Percentiles rank a stretch among this genome's conserved stretches.
Conservation (phyloP, 2,113 vertebrate genomes). For the Donacobius atricapilla region DNA sequence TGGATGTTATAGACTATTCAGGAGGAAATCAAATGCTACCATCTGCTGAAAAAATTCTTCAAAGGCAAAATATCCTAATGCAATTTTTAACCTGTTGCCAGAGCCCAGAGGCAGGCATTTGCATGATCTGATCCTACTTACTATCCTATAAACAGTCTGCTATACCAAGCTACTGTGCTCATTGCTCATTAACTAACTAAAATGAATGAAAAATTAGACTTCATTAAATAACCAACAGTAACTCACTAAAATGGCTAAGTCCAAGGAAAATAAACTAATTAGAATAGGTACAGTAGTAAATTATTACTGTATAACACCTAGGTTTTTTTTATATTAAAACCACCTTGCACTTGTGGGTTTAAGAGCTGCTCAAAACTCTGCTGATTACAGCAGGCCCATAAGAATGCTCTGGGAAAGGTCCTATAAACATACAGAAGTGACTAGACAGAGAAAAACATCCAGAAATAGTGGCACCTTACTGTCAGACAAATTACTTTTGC, state of each 20-base stretch:
- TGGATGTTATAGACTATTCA: neutral
- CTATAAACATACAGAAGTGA: neutral
- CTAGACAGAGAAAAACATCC: neutral
- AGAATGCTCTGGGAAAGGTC: neutral
- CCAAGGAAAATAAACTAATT: neutral
- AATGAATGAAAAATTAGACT: neutral
- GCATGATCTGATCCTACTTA: neutral
- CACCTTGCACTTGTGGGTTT: neutral
- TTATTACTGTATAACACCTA: neutral
- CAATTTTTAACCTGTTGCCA: neutral
- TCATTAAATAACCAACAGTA: neutral
- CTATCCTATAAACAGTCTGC: neutral
- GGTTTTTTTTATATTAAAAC: neutral
- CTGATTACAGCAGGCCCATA: neutral
- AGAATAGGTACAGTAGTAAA: neutral
- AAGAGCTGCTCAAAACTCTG: neutral
- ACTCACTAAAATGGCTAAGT: neutral
- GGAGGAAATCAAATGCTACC: neutral
- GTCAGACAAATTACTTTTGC: neutral
- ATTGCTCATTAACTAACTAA: constrained; percentile 11
- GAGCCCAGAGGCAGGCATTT: neutral
- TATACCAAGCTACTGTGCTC: neutral
- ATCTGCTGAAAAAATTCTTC: neutral
- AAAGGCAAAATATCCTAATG: neutral
- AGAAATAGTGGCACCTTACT: neutral